A percentile compares a stretch with the other conserved stretches of the same genome.
Evolutionary conservation across 2,113 vertebrate species (phyloP).

Genomic region (Pao palembangensis): DNA sequence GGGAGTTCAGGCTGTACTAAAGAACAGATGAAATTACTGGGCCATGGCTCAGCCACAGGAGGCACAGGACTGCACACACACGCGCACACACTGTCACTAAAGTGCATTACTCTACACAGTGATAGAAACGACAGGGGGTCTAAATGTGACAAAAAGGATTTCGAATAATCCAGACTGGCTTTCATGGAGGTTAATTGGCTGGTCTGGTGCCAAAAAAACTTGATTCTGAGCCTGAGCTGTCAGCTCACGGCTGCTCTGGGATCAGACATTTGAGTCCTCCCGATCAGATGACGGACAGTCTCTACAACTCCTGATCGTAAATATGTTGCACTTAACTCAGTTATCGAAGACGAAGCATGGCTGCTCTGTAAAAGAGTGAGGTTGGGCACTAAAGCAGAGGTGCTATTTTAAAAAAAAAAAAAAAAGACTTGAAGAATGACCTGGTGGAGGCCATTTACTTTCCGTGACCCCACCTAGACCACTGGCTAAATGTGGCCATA

Average conservation of each 20-base stretch:
- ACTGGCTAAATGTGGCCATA: slow-evolving; percentile 53
- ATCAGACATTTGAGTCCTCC: not conserved
- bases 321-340: slow-evolving; percentile 29
- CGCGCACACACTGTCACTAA: not conserved
- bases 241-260: not conserved
- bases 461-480: slow-evolving; percentile 35
- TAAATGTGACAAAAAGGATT: slow-evolving; percentile 63
- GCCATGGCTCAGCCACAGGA: slow-evolving; percentile 12
- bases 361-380: slow-evolving; percentile 3
- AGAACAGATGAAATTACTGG: slow-evolving; percentile 53
- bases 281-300: not conserved
- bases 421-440: slow-evolving; percentile 36
- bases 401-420: slow-evolving; percentile 42
- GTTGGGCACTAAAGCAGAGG: slow-evolving; percentile 17
- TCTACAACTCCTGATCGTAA: slow-evolving; percentile 15
- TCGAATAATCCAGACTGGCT: slow-evolving; percentile 60
- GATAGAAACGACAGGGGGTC: slow-evolving; percentile 51
- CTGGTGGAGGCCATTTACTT: slow-evolving; percentile 44
- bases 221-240: slow-evolving; percentile 21
- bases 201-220: slow-evolving; percentile 59
- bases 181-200: slow-evolving; percentile 73
- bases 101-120: slow-evolving; percentile 9
- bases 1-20: slow-evolving; percentile 47
- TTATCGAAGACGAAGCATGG: slow-evolving; percentile 35
- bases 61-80: slow-evolving; percentile 4